Base-by-base conservation (phyloP, 2,113 vertebrate genomes). In the Chaetodon trifascialis region DNA sequence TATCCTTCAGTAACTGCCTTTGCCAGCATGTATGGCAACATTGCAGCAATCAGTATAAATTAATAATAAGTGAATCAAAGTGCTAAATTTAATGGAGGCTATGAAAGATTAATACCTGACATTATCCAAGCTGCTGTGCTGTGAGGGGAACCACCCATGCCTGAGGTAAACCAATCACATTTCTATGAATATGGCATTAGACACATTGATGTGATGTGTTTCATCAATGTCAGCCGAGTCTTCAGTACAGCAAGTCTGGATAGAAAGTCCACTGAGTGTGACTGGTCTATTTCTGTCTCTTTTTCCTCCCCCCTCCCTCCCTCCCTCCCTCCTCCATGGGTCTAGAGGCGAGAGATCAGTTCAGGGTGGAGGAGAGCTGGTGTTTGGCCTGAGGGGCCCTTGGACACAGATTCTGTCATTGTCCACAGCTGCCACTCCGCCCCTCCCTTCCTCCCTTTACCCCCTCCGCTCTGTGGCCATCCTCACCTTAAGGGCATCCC, bases 51-150 rank as follows among this genome's bases (percentile, higher is more conserved):
- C 89, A 85, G 80, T 86, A 86, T 93, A 83, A 93, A 94, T 94
- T 94, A 94, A 93, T 94, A 91, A 94, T 93, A 89, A 87, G 91
- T 84, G 70, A 94, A 94, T 93, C 92, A 93, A 94, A 94, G 93
- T 90, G 91, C 85, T 88, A 91, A 91, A 93, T 90, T 94, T 93
- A 92, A 94, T 88, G 86, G 88, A 68, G 86, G 83, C 85, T 73
- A 93, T 94, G 83, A 94, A 94, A 94, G 83, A 94, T 94, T 94
- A 91, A 94, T 94, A 91, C 68, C 73, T 94, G 94, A 93, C 94
- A 94, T 94, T 94, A 93, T 87, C 89, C 91, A 90, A 87, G 91
- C 93, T 91, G 92, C 91, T 86, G 82, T 79, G 84, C 86, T 87
- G 85, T 80, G 74, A 81, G 83, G 65, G 85, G 88, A 88, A 70